A percentile compares a stretch with the other conserved stretches of the same genome.
Evolutionary conservation across 2,888 invertebrate genomes (phyloP).

Genomic region (Smittia sp.): DNA sequence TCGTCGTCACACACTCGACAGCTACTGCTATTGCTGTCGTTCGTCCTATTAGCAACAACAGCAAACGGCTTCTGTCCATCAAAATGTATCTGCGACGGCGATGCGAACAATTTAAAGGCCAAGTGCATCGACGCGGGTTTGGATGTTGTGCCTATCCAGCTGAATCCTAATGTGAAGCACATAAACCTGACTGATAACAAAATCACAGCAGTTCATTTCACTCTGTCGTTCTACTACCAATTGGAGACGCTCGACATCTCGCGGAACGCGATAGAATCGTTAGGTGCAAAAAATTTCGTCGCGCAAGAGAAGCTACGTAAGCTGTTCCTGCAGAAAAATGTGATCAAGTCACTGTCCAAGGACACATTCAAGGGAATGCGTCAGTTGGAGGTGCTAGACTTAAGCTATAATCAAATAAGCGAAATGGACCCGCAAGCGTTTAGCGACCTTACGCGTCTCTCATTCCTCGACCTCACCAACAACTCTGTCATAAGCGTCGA

Average conservation of each 20-base stretch:
- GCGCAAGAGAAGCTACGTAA: conserved; percentile 70
- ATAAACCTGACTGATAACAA: conserved; percentile 82
- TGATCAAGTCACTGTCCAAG: conserved; percentile 67
- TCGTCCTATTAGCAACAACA: not conserved
- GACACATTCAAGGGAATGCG: conserved; percentile 73
- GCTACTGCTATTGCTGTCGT: not conserved
- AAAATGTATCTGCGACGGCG: conserved; percentile 77
- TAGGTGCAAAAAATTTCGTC: conserved; percentile 80
- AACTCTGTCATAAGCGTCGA: conserved; percentile 74
- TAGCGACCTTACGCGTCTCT: conserved; percentile 69
- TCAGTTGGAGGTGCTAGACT: conserved; percentile 64
- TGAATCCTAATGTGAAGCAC: conserved; percentile 80
- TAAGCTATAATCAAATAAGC: conserved; percentile 75
- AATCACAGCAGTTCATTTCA: conserved; percentile 73
- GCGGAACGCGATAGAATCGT: conserved; percentile 72
- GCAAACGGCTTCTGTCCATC: conserved; percentile 71
- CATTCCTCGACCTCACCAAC: conserved; percentile 71
- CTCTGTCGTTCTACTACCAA: conserved; percentile 76
- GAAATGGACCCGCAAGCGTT: conserved; percentile 73
- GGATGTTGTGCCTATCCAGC: conserved; percentile 82
- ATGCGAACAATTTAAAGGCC: conserved; percentile 65
- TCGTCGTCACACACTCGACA: conserved; percentile 16
- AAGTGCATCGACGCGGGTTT: conserved; percentile 75
- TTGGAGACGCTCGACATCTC: conserved; percentile 79
- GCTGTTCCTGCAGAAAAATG: conserved; percentile 75